These are phyloP conservation scores for Parazoanthus swiftii DNA, from an alignment of 92 coral and sea anemone genomes.

Conservation along the genomic window DNA sequence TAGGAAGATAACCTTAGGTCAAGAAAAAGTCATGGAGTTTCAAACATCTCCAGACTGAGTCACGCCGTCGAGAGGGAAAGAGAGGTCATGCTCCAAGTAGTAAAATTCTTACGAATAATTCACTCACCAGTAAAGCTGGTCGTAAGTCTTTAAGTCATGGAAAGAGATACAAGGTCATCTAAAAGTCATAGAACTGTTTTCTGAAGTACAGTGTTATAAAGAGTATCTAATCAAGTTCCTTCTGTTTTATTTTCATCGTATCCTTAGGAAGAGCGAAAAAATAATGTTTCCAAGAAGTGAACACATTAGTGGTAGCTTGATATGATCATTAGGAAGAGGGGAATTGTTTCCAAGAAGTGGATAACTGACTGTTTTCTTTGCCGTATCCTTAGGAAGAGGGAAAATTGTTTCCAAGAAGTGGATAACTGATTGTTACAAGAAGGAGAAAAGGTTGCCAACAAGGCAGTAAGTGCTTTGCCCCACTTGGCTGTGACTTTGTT, in stretches of 20 bases:
- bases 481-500: not conserved
- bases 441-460: slow-evolving; percentile 68
- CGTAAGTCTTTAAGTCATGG: no score
- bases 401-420: slow-evolving; percentile 89
- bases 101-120: no score
- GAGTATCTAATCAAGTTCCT: not conserved
- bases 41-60: no score
- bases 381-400: slow-evolving; percentile 69
- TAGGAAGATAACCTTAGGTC: no score
- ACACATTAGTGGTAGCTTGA: not conserved
- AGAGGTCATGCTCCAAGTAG: no score
- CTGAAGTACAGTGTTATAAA: no score
- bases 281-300: slow-evolving; percentile 21
- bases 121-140: no score
- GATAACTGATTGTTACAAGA: slow-evolving; percentile 85
- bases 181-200: no score
- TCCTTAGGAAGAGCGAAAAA: not conserved
- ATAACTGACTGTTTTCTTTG: slow-evolving; percentile 61
- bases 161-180: no score
- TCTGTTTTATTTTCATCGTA: not conserved
- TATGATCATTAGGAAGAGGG: slow-evolving; percentile 67
- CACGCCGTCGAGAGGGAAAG: no score
- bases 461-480: slow-evolving; percentile 61
- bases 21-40: no score
- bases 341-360: slow-evolving; percentile 89